These are phyloP conservation scores for Drosophila albomicans DNA, from an alignment of 1,140 invertebrate species.

Conservation along the genomic window DNA sequence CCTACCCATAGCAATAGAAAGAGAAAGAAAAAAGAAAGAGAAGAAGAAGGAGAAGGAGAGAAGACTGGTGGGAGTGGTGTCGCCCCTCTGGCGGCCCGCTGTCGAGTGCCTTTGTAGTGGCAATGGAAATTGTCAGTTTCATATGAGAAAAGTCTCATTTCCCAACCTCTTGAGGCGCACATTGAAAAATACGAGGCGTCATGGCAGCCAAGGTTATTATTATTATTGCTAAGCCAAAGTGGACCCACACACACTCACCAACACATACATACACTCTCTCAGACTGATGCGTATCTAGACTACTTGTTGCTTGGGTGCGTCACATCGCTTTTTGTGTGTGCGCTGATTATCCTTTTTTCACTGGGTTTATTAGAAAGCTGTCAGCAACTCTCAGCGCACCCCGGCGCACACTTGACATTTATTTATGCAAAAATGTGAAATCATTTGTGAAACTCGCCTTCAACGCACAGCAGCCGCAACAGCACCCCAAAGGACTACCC, in stretches of 20 bases:
- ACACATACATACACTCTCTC: slow-evolving; percentile 34
- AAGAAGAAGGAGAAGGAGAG: neutral
- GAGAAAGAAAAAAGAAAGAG: neutral
- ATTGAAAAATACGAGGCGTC: slow-evolving; percentile 72
- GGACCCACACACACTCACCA: slow-evolving; percentile 51
- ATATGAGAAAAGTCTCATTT: slow-evolving; percentile 46
- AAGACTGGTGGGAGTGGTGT: neutral
- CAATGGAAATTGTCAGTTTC: slow-evolving; percentile 79
- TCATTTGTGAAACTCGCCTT: slow-evolving; percentile 81
- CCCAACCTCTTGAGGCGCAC: slow-evolving; percentile 36
- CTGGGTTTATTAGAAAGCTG: slow-evolving; percentile 81
- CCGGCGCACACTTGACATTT: slow-evolving; percentile 80
- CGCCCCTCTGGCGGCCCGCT: slow-evolving; percentile 13
- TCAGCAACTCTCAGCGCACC: slow-evolving; percentile 75
- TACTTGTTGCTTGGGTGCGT: slow-evolving; percentile 66
- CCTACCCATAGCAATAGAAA: neutral
- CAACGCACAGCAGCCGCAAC: slow-evolving; percentile 47
- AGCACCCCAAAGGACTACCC: slow-evolving; percentile 8
- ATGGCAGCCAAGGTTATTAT: slow-evolving; percentile 78
- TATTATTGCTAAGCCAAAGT: slow-evolving; percentile 78
- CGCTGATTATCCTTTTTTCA: slow-evolving; percentile 76
- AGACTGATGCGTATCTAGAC: slow-evolving; percentile 24
- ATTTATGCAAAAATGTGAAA: slow-evolving; percentile 84
- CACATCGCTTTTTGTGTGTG: slow-evolving; percentile 36
- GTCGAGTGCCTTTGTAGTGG: slow-evolving; percentile 61